phyloP scores from a whole-genome alignment of 2,797 vertebrate genomes.

The Lates japonicus region DNA sequence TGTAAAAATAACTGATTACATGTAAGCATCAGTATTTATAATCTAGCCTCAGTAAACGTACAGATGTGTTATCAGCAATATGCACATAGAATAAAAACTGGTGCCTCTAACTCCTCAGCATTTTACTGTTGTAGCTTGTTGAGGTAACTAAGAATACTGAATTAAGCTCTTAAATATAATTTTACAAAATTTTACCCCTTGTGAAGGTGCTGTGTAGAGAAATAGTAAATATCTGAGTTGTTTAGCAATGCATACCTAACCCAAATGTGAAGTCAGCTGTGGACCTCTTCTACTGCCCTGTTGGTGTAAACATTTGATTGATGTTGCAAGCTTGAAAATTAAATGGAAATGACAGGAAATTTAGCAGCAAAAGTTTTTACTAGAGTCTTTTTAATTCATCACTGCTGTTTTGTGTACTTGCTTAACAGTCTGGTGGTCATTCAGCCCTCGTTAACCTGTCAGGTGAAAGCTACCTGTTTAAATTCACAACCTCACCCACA shows the following conservation, averaged over 20 bases:
- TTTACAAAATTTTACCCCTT: background rate
- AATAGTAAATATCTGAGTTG: background rate
- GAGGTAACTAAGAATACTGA: background rate
- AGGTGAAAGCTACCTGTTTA: conserved; percentile 41
- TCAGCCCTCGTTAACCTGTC: conserved; percentile 35
- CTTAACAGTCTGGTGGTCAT: conserved; percentile 28
- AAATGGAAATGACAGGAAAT: conserved; percentile 10
- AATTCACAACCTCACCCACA: conserved; percentile 43
- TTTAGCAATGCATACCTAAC: background rate
- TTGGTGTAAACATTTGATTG: background rate
- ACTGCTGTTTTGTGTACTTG: conserved; percentile 13
- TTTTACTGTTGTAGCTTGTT: background rate
- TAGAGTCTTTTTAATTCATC: background rate
- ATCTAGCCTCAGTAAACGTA: background rate
- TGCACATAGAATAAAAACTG: no score
- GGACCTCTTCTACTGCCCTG: background rate
- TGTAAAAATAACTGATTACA: background rate
- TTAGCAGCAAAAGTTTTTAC: conserved; percentile 16
- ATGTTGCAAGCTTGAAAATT: background rate
- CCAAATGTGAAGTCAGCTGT: background rate
- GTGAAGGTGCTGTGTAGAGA: background rate
- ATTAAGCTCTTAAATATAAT: background rate
- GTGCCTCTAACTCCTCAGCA: background rate
- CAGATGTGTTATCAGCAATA: no score
- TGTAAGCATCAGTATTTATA: background rate